phyloP scores from a whole-genome alignment of 2,113 vertebrate species.

The Oenanthe oenanthe region DNA sequence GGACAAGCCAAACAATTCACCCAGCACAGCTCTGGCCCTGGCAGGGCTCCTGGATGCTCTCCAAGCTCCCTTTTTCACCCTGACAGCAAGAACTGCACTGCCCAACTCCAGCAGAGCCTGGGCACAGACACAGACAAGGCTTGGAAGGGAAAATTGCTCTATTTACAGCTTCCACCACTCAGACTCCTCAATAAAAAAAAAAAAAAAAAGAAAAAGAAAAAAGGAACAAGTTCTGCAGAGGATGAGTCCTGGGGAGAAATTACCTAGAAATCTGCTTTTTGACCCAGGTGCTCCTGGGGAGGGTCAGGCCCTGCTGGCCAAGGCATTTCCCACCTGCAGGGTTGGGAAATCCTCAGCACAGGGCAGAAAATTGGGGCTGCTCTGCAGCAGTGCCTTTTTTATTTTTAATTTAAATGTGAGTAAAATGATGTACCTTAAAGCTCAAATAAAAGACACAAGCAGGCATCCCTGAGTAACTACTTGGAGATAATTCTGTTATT shows the following conservation, averaged over 20 bases:
- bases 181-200: neutral
- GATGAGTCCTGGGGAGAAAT: neutral
- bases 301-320: neutral
- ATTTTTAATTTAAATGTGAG: neutral
- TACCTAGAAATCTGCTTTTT: neutral
- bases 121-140: neutral
- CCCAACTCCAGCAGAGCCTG: neutral
- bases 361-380: neutral
- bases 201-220: neutral
- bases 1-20: neutral
- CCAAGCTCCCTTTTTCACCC: neutral
- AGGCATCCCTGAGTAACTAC: neutral
- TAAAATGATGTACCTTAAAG: neutral
- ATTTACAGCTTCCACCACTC: neutral
- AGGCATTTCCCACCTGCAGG: neutral
- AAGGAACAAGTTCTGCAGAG: neutral
- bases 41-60: neutral
- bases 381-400: neutral
- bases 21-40: neutral
- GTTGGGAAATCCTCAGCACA: neutral
- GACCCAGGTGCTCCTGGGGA: neutral
- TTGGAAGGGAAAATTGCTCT: neutral
- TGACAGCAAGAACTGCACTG: neutral
- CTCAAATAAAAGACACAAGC: neutral
- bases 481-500: neutral